phyloP scores from a whole-genome alignment of 1,140 invertebrate genomes.

The Trypoxylus dichotomus region DNA sequence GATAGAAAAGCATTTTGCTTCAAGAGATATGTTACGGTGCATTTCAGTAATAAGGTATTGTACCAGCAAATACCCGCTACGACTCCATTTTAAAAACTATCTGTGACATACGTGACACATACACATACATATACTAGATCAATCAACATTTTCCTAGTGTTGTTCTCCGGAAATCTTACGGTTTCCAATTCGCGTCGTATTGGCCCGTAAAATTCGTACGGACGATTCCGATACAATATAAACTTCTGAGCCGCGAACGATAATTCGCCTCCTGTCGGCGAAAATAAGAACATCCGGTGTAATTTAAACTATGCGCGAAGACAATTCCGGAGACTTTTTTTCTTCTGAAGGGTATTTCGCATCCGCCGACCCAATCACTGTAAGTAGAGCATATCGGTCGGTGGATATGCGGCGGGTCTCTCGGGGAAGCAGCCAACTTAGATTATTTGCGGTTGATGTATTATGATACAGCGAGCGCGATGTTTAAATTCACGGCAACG shows the following conservation, averaged over 20 bases:
- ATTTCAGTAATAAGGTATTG: too few species aligned
- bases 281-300: background rate
- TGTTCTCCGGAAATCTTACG: too few species aligned
- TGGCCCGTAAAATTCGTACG: background rate
- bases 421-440: background rate
- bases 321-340: background rate
- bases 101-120: too few species aligned
- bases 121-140: too few species aligned
- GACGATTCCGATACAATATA: background rate
- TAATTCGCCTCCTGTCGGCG: background rate
- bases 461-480: background rate
- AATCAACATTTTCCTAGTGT: too few species aligned
- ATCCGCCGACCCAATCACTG: background rate
- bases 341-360: background rate
- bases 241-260: background rate
- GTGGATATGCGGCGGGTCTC: background rate
- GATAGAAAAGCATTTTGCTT: too few species aligned
- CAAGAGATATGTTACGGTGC: too few species aligned
- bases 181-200: too few species aligned
- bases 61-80: too few species aligned
- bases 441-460: conserved; percentile 2
- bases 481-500: conserved; percentile 6
- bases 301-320: background rate
- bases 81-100: too few species aligned
- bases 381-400: conserved; percentile 5